Percentiles rank a stretch among this genome's conserved stretches.
phyloP scores from a whole-genome alignment of 2,113 vertebrate species.

The Neogale vison region DNA sequence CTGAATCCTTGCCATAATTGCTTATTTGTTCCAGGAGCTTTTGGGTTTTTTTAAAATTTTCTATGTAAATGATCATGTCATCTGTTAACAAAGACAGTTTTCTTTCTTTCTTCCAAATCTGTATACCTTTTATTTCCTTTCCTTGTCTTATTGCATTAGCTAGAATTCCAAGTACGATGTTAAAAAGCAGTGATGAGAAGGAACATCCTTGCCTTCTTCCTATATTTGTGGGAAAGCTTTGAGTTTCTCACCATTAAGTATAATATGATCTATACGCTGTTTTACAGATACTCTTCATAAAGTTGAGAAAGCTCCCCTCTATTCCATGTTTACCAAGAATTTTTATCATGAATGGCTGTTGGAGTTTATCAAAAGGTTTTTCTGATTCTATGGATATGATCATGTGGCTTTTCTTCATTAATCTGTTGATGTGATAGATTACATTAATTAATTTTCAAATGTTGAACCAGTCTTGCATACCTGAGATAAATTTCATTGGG shows the following conservation, averaged over 20 bases:
- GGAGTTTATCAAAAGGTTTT: not conserved
- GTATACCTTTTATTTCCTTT: not conserved
- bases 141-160: not conserved
- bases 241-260: not conserved
- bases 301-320: not conserved
- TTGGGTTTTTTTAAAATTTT: not conserved
- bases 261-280: not conserved
- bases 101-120: not conserved
- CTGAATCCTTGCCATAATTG: not conserved
- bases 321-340: not conserved
- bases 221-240: not conserved
- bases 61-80: not conserved
- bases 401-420: not conserved
- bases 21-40: not conserved
- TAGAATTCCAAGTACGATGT: not conserved
- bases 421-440: not conserved
- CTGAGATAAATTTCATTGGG: not conserved
- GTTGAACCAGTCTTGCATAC: not conserved
- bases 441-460: not conserved
- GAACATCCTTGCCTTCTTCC: not conserved
- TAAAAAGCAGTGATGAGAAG: not conserved
- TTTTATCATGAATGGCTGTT: not conserved
- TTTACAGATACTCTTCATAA: not conserved
- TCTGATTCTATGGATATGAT: too few species aligned
- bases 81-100: not conserved